Evolutionary conservation across 2,113 vertebrate genomes (phyloP), one percentile per base, ranked within the genome.

Genomic region (Edolisoma coerulescens): DNA sequence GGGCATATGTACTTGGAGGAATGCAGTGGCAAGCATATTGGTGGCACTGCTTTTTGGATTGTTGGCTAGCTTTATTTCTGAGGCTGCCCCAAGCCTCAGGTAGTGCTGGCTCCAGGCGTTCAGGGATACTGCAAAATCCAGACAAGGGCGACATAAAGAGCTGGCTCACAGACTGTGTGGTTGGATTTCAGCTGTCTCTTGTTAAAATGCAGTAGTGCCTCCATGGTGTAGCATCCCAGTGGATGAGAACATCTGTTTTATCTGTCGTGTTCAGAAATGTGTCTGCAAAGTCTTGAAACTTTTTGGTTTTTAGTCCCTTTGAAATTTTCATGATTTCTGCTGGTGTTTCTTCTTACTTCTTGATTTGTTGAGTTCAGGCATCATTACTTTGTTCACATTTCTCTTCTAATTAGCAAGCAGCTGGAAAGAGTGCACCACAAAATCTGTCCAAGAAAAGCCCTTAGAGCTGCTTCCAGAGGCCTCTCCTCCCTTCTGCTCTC

Each of bases 61-160:
- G 68, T 47, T 75, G 52, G 8, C 65, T 78, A 32, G 17, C 74
- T 84, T 71, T 81, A 32, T 94, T 84, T 92, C 21, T 30, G 39
- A 87, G 61, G 41, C 45, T 96, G 16, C 33, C 33, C 24, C 0
- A 1, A 20, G 33, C 73, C 24, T 5, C 12, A 56, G 41, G 41
- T 84, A 68, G 16, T 45, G 39, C 69, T 82, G 81, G 49, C 45
- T 91, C 74, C 63, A 53, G 27, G 30, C 10, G 35, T 78, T 64
- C 42, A 57, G 54, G 67, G 59, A 39, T 15, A 13, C 37, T 71
- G 56, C 44, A 49, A 83, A 85, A 83, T 67, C 39, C 84, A 60
- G 22, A 60, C 0, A 0, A 54, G 37, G 63, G 54, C 0, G 0
- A 32, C 45, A 33, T 33, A 23, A 85, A 84, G 63, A 73, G 65